These are phyloP conservation scores for Lithobates sylvaticus DNA, from an alignment of 2,797 vertebrate species.

Conservation along the genomic window DNA sequence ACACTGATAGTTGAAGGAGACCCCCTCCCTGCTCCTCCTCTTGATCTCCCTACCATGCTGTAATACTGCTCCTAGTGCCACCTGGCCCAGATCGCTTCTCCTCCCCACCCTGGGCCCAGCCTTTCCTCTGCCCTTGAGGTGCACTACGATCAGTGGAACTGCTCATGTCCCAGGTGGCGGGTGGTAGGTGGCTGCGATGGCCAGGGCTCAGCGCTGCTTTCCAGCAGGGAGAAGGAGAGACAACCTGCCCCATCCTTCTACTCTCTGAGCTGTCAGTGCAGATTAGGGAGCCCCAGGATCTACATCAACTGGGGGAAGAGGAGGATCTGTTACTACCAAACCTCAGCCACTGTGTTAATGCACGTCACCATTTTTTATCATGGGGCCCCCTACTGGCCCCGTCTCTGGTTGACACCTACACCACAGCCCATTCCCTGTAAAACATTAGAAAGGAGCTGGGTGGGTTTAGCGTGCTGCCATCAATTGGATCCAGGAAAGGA, in stretches of 20 bases:
- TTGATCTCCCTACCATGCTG: slow-evolving; percentile 2
- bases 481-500: too few relatives aligned
- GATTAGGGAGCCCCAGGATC: slow-evolving; percentile 8
- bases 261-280: slow-evolving; percentile 33
- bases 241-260: slow-evolving; percentile 27
- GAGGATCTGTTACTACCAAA: too few relatives aligned
- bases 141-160: slow-evolving; percentile 10
- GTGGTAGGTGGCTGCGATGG: not conserved
- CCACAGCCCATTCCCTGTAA: too few relatives aligned
- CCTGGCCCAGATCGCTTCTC: slow-evolving; percentile 20
- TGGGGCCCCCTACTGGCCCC: too few relatives aligned
- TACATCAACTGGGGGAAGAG: too few relatives aligned
- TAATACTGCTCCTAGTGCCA: slow-evolving; percentile 25
- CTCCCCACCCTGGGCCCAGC: slow-evolving; percentile 25
- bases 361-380: too few relatives aligned
- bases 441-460: too few relatives aligned
- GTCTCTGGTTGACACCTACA: too few relatives aligned
- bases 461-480: too few relatives aligned
- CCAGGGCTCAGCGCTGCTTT: not conserved
- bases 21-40: too few relatives aligned
- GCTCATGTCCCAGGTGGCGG: slow-evolving; percentile 46
- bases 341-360: too few relatives aligned
- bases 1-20: too few relatives aligned
- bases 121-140: slow-evolving; percentile 26
- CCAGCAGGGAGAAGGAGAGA: slow-evolving; percentile 3